Percentiles rank a stretch among this genome's conserved stretches.
Evolutionary conservation across 2,888 invertebrate species (phyloP).

Genomic region (Sarcophaga variegata): DNA sequence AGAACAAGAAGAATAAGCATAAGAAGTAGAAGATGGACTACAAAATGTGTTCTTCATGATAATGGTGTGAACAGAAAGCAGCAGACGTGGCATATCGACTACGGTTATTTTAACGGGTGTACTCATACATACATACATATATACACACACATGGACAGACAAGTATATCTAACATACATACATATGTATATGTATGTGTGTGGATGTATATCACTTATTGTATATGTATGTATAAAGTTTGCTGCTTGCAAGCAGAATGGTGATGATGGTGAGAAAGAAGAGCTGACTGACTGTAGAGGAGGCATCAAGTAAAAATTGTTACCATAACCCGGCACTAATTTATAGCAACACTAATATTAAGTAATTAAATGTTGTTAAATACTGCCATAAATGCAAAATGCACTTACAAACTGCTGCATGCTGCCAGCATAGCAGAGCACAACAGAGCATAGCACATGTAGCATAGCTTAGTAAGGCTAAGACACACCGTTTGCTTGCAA

Average conservation of each 20-base stretch:
- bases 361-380: conserved; percentile 70
- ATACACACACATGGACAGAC: too few species aligned
- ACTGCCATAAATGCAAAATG: conserved; percentile 66
- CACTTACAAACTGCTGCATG: conserved; percentile 41
- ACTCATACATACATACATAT: not conserved
- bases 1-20: too few species aligned
- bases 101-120: not conserved
- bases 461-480: not conserved
- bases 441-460: too few species aligned
- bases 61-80: conserved; percentile 46
- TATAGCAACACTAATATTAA: conserved; percentile 65
- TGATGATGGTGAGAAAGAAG: not conserved
- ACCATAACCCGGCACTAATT: conserved; percentile 66
- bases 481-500: not conserved
- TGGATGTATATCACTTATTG: too few species aligned
- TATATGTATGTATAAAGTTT: too few species aligned
- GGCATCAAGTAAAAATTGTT: conserved; percentile 31
- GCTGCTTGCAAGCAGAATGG: too few species aligned
- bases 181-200: too few species aligned
- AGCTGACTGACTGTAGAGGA: not conserved
- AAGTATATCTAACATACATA: too few species aligned
- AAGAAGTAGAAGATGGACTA: not conserved
- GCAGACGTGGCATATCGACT: conserved; percentile 4
- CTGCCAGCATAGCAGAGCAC: not conserved
- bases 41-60: conserved; percentile 20